A percentile compares a stretch with the other conserved stretches of the same genome.
Evolutionary conservation across 2,797 vertebrate genomes (phyloP).

Genomic region (Valencia hispanica): DNA sequence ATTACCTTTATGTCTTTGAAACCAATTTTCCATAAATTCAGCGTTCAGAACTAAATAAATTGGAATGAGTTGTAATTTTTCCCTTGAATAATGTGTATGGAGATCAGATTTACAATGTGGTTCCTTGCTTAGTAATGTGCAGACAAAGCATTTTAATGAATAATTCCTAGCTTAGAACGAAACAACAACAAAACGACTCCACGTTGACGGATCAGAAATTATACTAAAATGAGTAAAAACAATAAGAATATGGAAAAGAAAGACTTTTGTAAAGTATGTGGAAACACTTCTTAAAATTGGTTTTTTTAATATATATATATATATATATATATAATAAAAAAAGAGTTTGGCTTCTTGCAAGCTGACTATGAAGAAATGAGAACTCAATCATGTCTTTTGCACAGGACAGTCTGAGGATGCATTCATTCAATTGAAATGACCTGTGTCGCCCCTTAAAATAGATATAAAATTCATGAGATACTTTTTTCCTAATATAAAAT

Average conservation of each 20-base stretch:
- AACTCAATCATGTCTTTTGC: background rate
- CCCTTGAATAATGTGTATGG: background rate
- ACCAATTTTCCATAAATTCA: background rate
- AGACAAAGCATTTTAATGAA: background rate
- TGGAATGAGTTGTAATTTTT: background rate
- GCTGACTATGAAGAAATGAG: background rate
- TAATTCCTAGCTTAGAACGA: background rate
- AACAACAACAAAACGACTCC: background rate
- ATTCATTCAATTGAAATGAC: conserved; percentile 1
- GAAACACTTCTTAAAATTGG: background rate
- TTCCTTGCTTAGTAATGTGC: background rate
- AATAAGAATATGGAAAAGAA: background rate
- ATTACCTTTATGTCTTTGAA: background rate
- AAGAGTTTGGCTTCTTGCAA: background rate
- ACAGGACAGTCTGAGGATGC: background rate
- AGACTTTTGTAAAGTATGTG: background rate
- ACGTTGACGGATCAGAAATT: background rate
- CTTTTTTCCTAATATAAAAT: conserved; percentile 36
- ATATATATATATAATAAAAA: background rate
- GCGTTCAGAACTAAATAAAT: background rate
- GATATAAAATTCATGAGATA: conserved; percentile 17
- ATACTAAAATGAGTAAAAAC: background rate
- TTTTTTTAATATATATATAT: background rate
- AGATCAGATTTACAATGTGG: background rate
- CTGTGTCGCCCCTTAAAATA: background rate